phyloP scores from a whole-genome alignment of 2,113 vertebrate genomes.

The Pomatostomus ruficeps region DNA sequence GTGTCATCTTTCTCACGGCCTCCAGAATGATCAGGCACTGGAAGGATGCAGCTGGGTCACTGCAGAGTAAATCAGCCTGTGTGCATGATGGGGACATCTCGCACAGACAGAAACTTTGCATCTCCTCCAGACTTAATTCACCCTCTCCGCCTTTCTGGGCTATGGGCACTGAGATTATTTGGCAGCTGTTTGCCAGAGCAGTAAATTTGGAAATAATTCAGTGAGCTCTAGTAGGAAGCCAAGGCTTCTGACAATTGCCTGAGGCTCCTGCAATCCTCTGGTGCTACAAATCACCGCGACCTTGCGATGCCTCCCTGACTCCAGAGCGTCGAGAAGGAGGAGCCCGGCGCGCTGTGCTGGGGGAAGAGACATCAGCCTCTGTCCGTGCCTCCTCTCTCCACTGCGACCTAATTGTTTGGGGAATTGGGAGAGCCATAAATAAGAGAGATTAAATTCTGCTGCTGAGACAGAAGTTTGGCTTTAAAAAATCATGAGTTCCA shows the following conservation, averaged over 20 bases:
- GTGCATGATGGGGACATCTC: not conserved
- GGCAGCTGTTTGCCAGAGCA: not conserved
- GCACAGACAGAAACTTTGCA: not conserved
- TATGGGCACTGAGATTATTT: not conserved
- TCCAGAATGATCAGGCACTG: not conserved
- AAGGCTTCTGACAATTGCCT: conserved; percentile 22
- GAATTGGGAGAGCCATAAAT: conserved; percentile 70
- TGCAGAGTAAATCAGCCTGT: not conserved
- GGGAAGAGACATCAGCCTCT: conserved; percentile 5
- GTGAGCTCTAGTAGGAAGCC: conserved; percentile 2
- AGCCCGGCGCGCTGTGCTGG: not conserved
- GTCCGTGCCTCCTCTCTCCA: conserved; percentile 19
- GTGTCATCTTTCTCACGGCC: not conserved
- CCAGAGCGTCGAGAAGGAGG: not conserved
- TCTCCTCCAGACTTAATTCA: not conserved
- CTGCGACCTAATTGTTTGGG: conserved; percentile 59
- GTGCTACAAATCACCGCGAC: conserved; percentile 44
- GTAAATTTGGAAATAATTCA: conserved; percentile 48
- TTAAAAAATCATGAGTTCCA: not conserved
- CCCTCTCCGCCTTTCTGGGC: not conserved
- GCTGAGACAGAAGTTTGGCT: conserved; percentile 8
- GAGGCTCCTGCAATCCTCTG: conserved; percentile 22
- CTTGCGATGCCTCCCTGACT: conserved; percentile 45
- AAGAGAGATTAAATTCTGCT: conserved; percentile 69
- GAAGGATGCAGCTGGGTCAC: not conserved